These are phyloP conservation scores for Sphaerophoria taeniata DNA, from an alignment of 2,888 invertebrate species.

Conservation along the genomic window DNA sequence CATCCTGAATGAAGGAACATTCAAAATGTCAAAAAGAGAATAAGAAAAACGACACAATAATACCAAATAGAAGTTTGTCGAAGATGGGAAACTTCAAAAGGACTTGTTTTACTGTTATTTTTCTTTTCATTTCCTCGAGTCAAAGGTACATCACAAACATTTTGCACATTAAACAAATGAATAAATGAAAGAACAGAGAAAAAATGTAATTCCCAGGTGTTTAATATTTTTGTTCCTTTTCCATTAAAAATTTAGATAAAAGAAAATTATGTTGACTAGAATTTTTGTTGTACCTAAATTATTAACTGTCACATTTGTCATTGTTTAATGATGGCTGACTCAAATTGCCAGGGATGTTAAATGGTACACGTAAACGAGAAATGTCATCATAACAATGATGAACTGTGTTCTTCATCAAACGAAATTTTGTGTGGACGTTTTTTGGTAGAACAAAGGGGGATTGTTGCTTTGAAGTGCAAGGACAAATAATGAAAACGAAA, in stretches of 20 bases:
- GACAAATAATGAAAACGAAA: too few relatives aligned
- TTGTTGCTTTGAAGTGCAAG: too few relatives aligned
- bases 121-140: slow-evolving; percentile 6
- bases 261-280: slow-evolving; percentile 23
- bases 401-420: neutral
- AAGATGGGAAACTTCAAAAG: slow-evolving; percentile 65
- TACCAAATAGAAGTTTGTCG: slow-evolving; percentile 28
- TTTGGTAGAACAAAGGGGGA: too few relatives aligned
- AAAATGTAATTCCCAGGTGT: slow-evolving; percentile 47
- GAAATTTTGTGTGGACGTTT: too few relatives aligned
- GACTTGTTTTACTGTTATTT: neutral
- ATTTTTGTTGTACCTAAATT: slow-evolving; percentile 16
- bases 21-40: neutral
- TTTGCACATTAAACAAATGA: slow-evolving; percentile 56
- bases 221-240: neutral
- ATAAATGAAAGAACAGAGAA: slow-evolving; percentile 49
- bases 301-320: slow-evolving; percentile 34
- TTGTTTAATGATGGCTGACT: slow-evolving; percentile 22
- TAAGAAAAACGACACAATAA: too few relatives aligned
- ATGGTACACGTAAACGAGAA: slow-evolving; percentile 32
- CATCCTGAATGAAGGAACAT: slow-evolving; percentile 3
- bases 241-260: neutral
- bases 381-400: neutral
- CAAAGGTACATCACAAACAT: neutral
- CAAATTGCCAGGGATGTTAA: slow-evolving; percentile 65